Conservation (phyloP, 2,888 invertebrate species). For the Callyntrura guangdongensis region DNA sequence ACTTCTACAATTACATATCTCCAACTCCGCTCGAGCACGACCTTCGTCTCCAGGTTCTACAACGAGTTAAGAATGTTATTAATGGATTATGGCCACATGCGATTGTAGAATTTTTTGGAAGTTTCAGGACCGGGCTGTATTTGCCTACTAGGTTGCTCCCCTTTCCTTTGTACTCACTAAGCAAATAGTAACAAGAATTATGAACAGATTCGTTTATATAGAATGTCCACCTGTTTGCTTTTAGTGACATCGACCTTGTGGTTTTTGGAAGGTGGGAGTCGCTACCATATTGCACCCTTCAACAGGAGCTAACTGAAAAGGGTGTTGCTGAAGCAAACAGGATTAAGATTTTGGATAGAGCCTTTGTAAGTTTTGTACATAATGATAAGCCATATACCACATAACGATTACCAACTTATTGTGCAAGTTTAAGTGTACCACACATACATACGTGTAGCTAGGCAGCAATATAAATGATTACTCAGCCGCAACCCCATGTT, state of each 20-base stretch:
- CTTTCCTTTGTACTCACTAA: neutral
- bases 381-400: too few species aligned
- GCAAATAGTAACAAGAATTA: conserved; percentile 44
- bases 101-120: conserved; percentile 98
- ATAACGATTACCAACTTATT: too few species aligned
- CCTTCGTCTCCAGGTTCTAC: conserved; percentile 95
- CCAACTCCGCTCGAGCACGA: conserved; percentile 96
- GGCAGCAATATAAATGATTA: too few species aligned
- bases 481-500: too few species aligned
- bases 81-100: conserved; percentile 96
- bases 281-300: conserved; percentile 95
- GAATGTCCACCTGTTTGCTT: neutral
- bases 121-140: conserved; percentile 98
- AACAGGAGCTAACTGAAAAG: conserved; percentile 95
- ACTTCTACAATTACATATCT: conserved; percentile 98
- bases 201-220: neutral
- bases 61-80: conserved; percentile 95
- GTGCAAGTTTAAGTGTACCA: neutral
- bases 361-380: conserved; percentile 89
- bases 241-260: conserved; percentile 91
- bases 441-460: too few species aligned
- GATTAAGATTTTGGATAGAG: conserved; percentile 98
- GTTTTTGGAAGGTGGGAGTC: conserved; percentile 94
- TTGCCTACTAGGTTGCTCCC: conserved; percentile 96
- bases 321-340: conserved; percentile 95